phyloP scores from a whole-genome alignment of 2,113 vertebrate genomes.

The Hippocampus abdominalis region DNA sequence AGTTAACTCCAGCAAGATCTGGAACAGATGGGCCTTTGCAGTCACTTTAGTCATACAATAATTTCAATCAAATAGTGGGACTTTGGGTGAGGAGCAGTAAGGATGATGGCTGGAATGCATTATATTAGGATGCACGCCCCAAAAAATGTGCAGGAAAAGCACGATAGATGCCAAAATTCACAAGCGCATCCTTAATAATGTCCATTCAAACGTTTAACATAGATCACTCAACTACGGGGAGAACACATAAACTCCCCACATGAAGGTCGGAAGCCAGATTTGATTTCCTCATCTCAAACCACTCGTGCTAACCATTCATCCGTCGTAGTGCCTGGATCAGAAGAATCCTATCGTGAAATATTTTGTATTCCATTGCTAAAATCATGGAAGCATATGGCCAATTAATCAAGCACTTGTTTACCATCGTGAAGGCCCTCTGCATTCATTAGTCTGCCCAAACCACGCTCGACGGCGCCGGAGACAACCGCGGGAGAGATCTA shows the following conservation, averaged over 20 bases:
- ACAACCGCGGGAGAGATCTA: conserved; percentile 61
- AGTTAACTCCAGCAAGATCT: conserved; percentile 43
- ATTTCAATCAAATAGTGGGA: neutral
- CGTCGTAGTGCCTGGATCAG: conserved; percentile 24
- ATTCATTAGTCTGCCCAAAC: conserved; percentile 68
- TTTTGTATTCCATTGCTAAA: conserved; percentile 51
- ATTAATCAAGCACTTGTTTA: conserved; percentile 77
- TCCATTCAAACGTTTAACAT: neutral
- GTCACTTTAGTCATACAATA: neutral
- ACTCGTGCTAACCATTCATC: neutral
- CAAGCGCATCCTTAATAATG: no score
- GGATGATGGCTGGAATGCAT: neutral
- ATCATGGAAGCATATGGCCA: conserved; percentile 56
- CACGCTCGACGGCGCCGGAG: conserved; percentile 52
- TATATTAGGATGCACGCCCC: no score
- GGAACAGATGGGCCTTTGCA: conserved; percentile 2
- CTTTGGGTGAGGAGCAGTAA: neutral
- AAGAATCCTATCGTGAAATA: conserved; percentile 32
- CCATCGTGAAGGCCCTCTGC: conserved; percentile 56
- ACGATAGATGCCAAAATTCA: no score
- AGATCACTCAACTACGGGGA: neutral
- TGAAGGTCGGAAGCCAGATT: neutral
- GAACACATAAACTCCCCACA: neutral
- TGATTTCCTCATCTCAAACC: neutral
- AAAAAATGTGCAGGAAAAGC: no score